Conservation (phyloP, 2,797 vertebrate genomes). For the Malacoctenus gilli region DNA sequence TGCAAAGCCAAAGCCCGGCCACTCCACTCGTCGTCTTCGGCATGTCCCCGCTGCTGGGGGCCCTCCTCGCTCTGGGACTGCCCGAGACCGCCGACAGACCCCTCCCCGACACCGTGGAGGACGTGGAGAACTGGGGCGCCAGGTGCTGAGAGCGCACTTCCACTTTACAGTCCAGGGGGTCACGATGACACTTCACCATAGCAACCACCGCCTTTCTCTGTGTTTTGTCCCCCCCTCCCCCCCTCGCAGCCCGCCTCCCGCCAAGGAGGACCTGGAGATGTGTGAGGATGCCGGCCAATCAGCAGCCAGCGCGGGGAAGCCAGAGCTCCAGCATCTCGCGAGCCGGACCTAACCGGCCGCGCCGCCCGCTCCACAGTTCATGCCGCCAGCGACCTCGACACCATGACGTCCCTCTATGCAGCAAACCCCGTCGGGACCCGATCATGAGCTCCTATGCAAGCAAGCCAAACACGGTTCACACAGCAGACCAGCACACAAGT, state of each 20-base stretch:
- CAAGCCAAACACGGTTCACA: slow-evolving; percentile 6
- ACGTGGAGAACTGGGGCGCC: slow-evolving; percentile 73
- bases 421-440: slow-evolving; percentile 1
- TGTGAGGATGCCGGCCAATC: slow-evolving; percentile 40
- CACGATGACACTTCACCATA: too few species aligned
- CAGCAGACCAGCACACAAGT: slow-evolving; percentile 11
- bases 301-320: slow-evolving; percentile 45
- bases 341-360: slow-evolving; percentile 35
- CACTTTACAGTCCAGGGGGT: too few species aligned
- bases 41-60: slow-evolving; percentile 69
- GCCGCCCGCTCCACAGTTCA: background rate
- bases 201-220: too few species aligned
- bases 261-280: slow-evolving; percentile 35
- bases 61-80: slow-evolving; percentile 70
- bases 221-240: slow-evolving; percentile 36
- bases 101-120: slow-evolving; percentile 78
- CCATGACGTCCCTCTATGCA: slow-evolving; percentile 37
- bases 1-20: slow-evolving; percentile 63
- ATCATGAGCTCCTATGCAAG: slow-evolving; percentile 44
- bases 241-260: slow-evolving; percentile 40
- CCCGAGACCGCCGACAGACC: slow-evolving; percentile 78
- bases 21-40: slow-evolving; percentile 76
- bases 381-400: background rate
- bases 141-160: slow-evolving; percentile 38
- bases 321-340: slow-evolving; percentile 56